Evolutionary conservation across 1,140 invertebrate genomes (phyloP), one percentile per base, ranked within the genome.

Genomic region (Brachystomella parvula): DNA sequence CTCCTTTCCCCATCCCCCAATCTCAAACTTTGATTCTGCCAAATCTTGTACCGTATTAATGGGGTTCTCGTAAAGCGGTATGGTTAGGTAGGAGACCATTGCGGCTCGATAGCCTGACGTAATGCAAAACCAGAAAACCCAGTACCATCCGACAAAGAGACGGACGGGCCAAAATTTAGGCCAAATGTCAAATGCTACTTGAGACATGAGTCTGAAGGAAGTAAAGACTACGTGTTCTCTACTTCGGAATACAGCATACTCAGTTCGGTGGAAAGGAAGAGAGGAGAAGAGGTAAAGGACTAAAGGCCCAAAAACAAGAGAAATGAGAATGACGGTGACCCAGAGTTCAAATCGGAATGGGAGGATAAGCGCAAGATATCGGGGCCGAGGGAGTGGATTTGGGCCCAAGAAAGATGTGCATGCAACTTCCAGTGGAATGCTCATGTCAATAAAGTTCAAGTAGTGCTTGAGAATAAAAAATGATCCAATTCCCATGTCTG

Each of bases 361-460:
- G 61, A 88, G 75, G 70, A 90, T 86, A 3, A 92, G 78, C 2
- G 89, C 87, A 76, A 88, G 86, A 88, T 89, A 92, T 3, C 3
- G 87, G 87, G 74, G 89, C 88, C 77, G 90, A 85, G 24, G 83
- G 83, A 29, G 86, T 76, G 29, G 88, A 84, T 79, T 90, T 87
- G 1, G 89, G 87, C 89, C 90, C 1, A 92, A 74, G 74, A 92
- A 92, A 0, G 89, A 90, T 57, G 90, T 81, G 74, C 89, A 92
- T 74, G 90, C 85, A 0, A 86, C 84, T 59, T 84, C 87, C 61
- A 92, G 90, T 0, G 89, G 87, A 47, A 84, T 81, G n/a, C 85
- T 88, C 30, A 92, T 77, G 75, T 92, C 89, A 59, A 89, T 81
- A 19, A 87, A 75, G 62, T 85, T 78, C 33, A 87, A 74, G 73